A percentile compares a stretch with the other conserved stretches of the same genome.
Conservation (phyloP, 2,113 vertebrate genomes). For the Sinocyclocheilus anshuiensis region DNA sequence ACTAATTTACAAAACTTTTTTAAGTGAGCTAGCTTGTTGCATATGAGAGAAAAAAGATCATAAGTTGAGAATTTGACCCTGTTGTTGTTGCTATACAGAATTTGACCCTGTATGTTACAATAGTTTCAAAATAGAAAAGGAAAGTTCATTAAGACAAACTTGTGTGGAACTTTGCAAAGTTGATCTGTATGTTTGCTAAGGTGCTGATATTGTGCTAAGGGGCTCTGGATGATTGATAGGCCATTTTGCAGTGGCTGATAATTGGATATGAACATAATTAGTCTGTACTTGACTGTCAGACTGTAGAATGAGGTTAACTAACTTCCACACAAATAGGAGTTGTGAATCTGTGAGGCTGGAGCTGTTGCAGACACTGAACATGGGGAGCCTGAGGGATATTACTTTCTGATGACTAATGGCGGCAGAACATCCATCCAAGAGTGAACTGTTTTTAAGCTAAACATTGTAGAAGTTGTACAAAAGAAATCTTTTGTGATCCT, state of each 20-base stretch:
- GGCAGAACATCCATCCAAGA: neutral
- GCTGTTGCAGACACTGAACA: slow-evolving; percentile 12
- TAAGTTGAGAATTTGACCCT: too few species aligned
- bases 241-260: too few species aligned
- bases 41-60: neutral
- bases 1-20: neutral
- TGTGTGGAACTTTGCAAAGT: too few species aligned
- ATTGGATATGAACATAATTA: too few species aligned
- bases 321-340: neutral
- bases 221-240: too few species aligned
- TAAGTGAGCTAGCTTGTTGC: neutral
- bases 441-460: slow-evolving; percentile 26
- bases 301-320: neutral
- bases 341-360: slow-evolving; percentile 54
- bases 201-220: neutral
- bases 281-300: neutral
- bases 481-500: neutral
- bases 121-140: neutral
- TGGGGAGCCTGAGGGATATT: slow-evolving; percentile 32
- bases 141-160: neutral
- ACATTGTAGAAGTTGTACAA: neutral
- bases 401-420: slow-evolving; percentile 11
- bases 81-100: neutral
- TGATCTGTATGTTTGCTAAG: neutral
- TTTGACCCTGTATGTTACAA: too few species aligned